Percentiles rank a stretch among this genome's conserved stretches.
Evolutionary conservation across 1,140 invertebrate species (phyloP).

Genomic region (Macrocentrus cingulum): DNA sequence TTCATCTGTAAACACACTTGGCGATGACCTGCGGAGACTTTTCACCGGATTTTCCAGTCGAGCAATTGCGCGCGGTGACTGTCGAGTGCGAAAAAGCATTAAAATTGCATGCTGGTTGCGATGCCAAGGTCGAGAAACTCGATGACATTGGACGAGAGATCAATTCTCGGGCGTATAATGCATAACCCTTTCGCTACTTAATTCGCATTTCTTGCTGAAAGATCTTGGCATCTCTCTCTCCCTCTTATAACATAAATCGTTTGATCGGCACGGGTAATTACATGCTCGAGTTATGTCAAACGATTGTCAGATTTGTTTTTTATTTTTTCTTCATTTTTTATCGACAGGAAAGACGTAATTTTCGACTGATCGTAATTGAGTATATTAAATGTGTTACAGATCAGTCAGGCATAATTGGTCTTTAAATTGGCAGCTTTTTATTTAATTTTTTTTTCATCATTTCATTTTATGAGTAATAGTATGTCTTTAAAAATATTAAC

Average conservation of each 20-base stretch:
- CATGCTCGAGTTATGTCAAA: not conserved
- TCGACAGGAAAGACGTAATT: constrained; percentile 9
- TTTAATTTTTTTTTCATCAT: no score
- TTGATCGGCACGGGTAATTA: not conserved
- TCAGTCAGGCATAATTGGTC: constrained; percentile 5
- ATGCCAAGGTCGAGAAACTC: not conserved
- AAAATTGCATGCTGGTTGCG: no score
- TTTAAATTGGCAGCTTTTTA: not conserved
- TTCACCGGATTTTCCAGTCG: no score
- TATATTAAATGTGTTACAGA: not conserved
- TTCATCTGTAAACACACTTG: no score
- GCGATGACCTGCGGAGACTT: no score
- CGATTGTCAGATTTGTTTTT: constrained; percentile 1
- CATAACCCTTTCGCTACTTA: constrained; percentile 12
- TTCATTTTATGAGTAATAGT: no score
- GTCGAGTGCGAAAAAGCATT: no score
- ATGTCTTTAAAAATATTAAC: no score
- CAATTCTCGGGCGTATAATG: constrained; percentile 2
- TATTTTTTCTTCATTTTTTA: not conserved
- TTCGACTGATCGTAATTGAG: constrained; percentile 2
- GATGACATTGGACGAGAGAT: constrained; percentile 11
- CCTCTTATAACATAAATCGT: not conserved
- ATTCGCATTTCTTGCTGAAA: not conserved
- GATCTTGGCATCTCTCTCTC: not conserved
- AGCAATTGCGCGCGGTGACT: no score